These are phyloP conservation scores for Gasterosteus nipponicus DNA, from an alignment of 2,113 vertebrate species.

Conservation along the genomic window DNA sequence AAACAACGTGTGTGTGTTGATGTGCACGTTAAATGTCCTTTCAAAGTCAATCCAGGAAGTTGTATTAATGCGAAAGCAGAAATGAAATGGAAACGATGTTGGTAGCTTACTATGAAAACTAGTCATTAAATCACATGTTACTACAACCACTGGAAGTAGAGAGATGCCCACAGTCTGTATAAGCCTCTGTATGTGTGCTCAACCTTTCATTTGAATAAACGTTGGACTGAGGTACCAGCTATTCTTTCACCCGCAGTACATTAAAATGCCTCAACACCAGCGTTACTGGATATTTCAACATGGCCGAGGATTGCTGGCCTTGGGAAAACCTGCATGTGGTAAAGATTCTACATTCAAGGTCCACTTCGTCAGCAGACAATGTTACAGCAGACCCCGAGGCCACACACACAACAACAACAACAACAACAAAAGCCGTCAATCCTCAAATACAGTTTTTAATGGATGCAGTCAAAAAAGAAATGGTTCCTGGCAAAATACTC, in stretches of 20 bases:
- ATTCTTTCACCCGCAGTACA: neutral
- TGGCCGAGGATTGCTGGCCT: neutral
- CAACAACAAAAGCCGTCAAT: neutral
- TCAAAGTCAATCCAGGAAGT: slow-evolving; percentile 13
- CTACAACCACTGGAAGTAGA: neutral
- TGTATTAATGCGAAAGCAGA: neutral
- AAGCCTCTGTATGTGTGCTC: neutral
- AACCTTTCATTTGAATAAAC: neutral
- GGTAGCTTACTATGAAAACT: neutral
- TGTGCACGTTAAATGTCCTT: slow-evolving; percentile 17
- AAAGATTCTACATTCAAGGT: neutral
- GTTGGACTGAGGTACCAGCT: neutral
- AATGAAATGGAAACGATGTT: neutral
- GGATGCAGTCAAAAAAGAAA: too few species aligned
- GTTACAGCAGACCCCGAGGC: neutral
- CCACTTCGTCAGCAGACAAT: neutral
- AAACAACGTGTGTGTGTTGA: neutral
- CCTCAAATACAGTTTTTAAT: neutral
- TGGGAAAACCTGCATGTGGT: neutral
- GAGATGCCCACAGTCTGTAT: neutral
- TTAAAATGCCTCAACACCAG: neutral
- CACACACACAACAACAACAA: neutral
- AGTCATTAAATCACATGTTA: neutral
- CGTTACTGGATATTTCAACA: neutral
- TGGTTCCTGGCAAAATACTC: too few species aligned